Percentiles rank a stretch among this genome's conserved stretches.
phyloP scores from a whole-genome alignment of 2,888 invertebrate species.

The Perdita meconis region DNA sequence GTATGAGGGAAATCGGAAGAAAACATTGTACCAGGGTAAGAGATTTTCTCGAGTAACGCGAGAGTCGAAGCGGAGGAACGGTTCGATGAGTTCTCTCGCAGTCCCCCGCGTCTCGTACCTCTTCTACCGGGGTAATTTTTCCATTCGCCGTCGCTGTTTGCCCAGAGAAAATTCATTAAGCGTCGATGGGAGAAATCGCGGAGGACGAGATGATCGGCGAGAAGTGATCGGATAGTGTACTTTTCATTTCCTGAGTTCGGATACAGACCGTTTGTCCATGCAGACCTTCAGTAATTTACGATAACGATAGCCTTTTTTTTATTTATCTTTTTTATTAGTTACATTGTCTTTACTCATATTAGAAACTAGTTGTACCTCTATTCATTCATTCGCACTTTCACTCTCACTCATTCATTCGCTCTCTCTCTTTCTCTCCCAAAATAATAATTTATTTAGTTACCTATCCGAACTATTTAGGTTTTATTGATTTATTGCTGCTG shows the following conservation, averaged over 20 bases:
- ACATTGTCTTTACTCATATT: too few relatives aligned
- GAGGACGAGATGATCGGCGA: background rate
- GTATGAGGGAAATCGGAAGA: conserved; percentile 26
- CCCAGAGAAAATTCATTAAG: conserved; percentile 63
- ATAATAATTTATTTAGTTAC: too few relatives aligned
- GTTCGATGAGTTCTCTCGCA: conserved; percentile 44
- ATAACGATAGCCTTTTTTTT: conserved; percentile 25
- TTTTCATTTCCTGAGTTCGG: conserved; percentile 60
- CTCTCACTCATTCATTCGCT: too few relatives aligned
- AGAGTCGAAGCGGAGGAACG: conserved; percentile 5
- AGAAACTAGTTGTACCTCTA: too few relatives aligned
- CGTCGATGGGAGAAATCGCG: conserved; percentile 53
- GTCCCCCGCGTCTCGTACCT: conserved; percentile 6
- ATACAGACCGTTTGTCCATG: conserved; percentile 11
- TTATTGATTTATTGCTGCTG: too few relatives aligned
- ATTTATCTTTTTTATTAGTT: too few relatives aligned
- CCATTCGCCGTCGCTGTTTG: conserved; percentile 53
- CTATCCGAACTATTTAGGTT: too few relatives aligned
- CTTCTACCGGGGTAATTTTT: conserved; percentile 51
- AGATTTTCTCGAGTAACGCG: conserved; percentile 17
- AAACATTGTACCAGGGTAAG: conserved; percentile 21
- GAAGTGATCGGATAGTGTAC: conserved; percentile 16
- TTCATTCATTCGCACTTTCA: too few relatives aligned
- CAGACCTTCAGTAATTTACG: conserved; percentile 21
- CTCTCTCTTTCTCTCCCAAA: too few relatives aligned